Conservation (phyloP, 2,797 vertebrate species). For the Alosa sapidissima region DNA sequence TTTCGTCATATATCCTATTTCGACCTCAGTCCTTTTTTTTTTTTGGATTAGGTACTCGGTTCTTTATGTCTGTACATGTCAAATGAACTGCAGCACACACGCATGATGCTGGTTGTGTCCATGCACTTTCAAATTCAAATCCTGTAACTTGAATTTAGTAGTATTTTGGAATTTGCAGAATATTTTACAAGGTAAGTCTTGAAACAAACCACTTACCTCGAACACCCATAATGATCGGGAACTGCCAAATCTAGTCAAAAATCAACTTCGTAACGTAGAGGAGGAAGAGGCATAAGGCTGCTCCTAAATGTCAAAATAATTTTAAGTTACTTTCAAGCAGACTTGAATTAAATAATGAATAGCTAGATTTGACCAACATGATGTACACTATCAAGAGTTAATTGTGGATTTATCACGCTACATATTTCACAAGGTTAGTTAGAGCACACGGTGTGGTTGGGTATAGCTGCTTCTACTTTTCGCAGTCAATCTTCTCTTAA, state of each 20-base stretch:
- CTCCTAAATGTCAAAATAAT: background rate
- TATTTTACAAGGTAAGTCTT: background rate
- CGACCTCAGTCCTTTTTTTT: background rate
- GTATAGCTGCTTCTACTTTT: too few relatives aligned
- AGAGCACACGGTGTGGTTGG: too few relatives aligned
- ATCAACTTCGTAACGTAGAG: background rate
- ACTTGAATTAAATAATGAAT: background rate
- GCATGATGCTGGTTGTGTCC: background rate
- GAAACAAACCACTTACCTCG: background rate
- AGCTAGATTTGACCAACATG: background rate
- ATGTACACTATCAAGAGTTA: background rate
- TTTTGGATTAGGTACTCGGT: background rate
- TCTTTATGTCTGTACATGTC: background rate
- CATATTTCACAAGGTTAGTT: too few relatives aligned
- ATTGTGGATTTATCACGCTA: background rate
- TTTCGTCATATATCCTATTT: background rate
- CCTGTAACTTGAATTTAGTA: background rate
- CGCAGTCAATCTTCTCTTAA: too few relatives aligned
- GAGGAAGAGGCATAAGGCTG: background rate
- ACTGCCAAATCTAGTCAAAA: background rate
- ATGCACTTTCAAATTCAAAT: background rate
- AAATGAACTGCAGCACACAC: background rate
- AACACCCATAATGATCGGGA: background rate
- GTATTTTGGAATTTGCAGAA: background rate
- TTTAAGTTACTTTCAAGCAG: background rate